Evolutionary conservation across 1,140 invertebrate genomes (phyloP).

Genomic region (Drosophila ironensis): DNA sequence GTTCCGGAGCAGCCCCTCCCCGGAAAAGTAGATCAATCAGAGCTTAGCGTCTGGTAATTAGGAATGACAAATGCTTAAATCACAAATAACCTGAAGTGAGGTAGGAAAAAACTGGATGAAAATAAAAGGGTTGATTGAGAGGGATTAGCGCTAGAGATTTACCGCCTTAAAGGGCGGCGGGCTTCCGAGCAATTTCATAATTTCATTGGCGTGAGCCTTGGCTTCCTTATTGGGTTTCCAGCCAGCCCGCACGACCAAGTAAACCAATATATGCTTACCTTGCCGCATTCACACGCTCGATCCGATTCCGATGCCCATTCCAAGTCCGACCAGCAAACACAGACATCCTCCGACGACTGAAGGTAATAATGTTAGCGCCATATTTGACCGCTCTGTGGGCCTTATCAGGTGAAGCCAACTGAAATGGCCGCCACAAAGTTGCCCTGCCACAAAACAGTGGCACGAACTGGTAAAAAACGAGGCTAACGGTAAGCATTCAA

Average conservation of each 20-base stretch:
- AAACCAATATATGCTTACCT: slow-evolving; percentile 8
- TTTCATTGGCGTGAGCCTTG: neutral
- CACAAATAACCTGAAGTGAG: slow-evolving; percentile 41
- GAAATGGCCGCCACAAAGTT: slow-evolving; percentile 52
- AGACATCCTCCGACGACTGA: slow-evolving; percentile 25
- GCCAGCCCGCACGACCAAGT: neutral
- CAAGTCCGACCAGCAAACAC: slow-evolving; percentile 16
- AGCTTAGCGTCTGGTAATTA: slow-evolving; percentile 74
- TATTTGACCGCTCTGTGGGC: slow-evolving; percentile 62
- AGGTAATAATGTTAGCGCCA: slow-evolving; percentile 65
- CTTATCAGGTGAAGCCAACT: slow-evolving; percentile 41
- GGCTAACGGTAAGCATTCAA: neutral
- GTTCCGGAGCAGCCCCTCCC: slow-evolving; percentile 33
- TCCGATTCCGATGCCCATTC: slow-evolving; percentile 14
- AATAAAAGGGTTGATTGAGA: slow-evolving; percentile 22
- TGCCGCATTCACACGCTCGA: slow-evolving; percentile 33
- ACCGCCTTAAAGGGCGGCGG: neutral
- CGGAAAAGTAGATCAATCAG: slow-evolving; percentile 61
- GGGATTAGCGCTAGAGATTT: neutral
- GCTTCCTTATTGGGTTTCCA: neutral
- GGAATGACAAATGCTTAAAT: slow-evolving; percentile 65
- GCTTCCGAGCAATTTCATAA: neutral
- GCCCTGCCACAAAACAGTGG: slow-evolving; percentile 45
- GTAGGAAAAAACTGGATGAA: slow-evolving; percentile 57
- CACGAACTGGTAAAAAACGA: neutral